phyloP scores from a whole-genome alignment of 2,797 vertebrate species.

The Chiroxiphia lanceolata region DNA sequence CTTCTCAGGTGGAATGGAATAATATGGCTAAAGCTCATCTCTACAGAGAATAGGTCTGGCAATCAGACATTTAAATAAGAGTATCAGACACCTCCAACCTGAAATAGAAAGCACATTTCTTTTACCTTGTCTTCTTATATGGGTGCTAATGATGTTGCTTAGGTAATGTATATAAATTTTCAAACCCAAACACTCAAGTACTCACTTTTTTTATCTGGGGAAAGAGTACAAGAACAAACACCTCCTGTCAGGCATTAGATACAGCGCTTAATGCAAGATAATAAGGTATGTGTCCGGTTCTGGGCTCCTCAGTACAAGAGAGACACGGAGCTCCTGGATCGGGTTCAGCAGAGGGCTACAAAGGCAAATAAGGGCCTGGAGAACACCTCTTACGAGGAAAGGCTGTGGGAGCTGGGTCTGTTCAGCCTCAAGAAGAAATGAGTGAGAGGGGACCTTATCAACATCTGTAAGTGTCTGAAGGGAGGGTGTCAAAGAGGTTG shows the following conservation, averaged over 20 bases:
- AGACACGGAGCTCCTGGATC: background rate
- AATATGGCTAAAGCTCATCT: background rate
- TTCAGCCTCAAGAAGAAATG: background rate
- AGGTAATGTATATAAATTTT: background rate
- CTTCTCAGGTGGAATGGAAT: background rate
- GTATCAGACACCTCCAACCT: background rate
- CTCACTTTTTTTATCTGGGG: background rate
- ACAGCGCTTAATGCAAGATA: background rate
- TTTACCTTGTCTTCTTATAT: background rate
- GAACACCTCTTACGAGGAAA: background rate
- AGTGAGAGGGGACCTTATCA: accelerated
- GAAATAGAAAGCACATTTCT: background rate
- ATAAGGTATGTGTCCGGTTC: background rate
- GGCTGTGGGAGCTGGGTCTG: background rate
- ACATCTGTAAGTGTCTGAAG: background rate
- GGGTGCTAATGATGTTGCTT: background rate
- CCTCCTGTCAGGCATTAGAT: background rate
- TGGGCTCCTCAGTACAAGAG: background rate
- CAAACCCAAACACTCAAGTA: background rate
- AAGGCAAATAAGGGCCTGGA: background rate
- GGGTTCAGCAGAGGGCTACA: background rate
- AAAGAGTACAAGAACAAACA: background rate
- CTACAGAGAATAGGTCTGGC: background rate
- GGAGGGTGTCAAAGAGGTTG: background rate
- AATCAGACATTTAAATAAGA: background rate